Percentiles rank a stretch among this genome's conserved stretches.
Conservation (phyloP, 2,888 invertebrate species). For the Eudasyphora cyanicolor region DNA sequence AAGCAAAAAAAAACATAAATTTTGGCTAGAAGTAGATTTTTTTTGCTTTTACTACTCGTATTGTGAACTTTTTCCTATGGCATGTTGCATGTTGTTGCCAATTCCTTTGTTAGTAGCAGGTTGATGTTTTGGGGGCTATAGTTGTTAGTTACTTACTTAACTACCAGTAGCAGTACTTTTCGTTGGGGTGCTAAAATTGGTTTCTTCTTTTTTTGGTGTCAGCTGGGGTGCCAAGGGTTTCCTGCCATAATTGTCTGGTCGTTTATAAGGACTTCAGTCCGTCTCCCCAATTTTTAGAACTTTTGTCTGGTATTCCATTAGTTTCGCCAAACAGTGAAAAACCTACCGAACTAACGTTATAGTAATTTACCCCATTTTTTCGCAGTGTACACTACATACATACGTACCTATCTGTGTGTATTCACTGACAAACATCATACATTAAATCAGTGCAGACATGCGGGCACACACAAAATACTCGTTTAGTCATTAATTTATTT, state of each 20-base stretch:
- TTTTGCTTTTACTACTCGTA: neutral
- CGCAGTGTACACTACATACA: too few species aligned
- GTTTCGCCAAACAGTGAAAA: neutral
- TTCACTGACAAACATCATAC: constrained; percentile 33
- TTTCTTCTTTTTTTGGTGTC: neutral
- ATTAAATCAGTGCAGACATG: constrained; percentile 64
- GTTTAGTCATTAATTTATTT: constrained; percentile 66
- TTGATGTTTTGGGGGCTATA: constrained; percentile 36
- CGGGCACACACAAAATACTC: constrained; percentile 63
- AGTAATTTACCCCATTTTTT: constrained; percentile 3
- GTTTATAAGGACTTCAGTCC: constrained; percentile 26
- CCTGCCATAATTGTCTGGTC: constrained; percentile 54
- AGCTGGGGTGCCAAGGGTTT: constrained; percentile 20
- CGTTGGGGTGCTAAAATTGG: constrained; percentile 42
- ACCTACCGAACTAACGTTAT: neutral
- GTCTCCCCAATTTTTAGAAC: neutral
- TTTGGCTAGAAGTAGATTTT: neutral
- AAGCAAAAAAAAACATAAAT: constrained; percentile 32
- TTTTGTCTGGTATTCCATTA: neutral
- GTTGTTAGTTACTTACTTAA: constrained; percentile 61
- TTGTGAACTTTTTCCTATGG: constrained; percentile 1
- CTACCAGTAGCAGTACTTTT: constrained; percentile 44
- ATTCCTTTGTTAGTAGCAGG: too few species aligned
- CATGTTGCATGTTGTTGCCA: neutral
- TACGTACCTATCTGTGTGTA: too few species aligned